Evolutionary conservation across 2,888 invertebrate species (phyloP).

Genomic region (Chymomyza caudatula): DNA sequence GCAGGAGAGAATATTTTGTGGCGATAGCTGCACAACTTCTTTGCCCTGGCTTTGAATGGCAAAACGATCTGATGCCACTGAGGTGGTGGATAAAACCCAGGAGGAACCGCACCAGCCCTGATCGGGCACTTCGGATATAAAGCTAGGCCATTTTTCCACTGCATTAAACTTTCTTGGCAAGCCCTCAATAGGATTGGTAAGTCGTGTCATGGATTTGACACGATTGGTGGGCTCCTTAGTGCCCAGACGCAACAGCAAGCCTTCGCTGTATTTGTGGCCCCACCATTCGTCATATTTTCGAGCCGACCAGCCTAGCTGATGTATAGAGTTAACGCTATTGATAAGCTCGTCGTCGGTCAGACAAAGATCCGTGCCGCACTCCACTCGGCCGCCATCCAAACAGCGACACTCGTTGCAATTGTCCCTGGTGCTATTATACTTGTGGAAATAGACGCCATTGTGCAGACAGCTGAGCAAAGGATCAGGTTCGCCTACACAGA

Average conservation of each 20-base stretch:
- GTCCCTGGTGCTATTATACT: slow-evolving; percentile 79
- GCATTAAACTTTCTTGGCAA: slow-evolving; percentile 89
- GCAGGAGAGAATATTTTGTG: slow-evolving; percentile 93
- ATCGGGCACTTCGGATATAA: slow-evolving; percentile 85
- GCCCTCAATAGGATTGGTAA: slow-evolving; percentile 65
- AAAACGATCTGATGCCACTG: slow-evolving; percentile 88
- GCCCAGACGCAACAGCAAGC: slow-evolving; percentile 87
- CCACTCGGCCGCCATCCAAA: slow-evolving; percentile 64
- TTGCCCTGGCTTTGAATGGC: slow-evolving; percentile 91
- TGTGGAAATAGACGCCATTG: slow-evolving; percentile 80
- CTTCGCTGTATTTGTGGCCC: slow-evolving; percentile 89
- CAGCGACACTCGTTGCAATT: slow-evolving; percentile 89
- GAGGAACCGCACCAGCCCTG: slow-evolving; percentile 91
- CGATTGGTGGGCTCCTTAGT: slow-evolving; percentile 76
- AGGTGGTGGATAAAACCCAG: slow-evolving; percentile 93
- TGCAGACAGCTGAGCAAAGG: slow-evolving; percentile 77
- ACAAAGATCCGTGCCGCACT: slow-evolving; percentile 86
- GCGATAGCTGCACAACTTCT: slow-evolving; percentile 85
- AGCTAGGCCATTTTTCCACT: slow-evolving; percentile 85
- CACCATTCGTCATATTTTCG: slow-evolving; percentile 90
- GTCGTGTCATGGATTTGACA: slow-evolving; percentile 76
- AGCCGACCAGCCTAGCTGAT: slow-evolving; percentile 86
- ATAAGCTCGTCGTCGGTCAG: slow-evolving; percentile 86
- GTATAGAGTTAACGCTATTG: slow-evolving; percentile 82
- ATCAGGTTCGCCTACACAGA: slow-evolving; percentile 81